phyloP scores from a whole-genome alignment of 2,797 vertebrate species.

The Rhadinocentrus ornatus region DNA sequence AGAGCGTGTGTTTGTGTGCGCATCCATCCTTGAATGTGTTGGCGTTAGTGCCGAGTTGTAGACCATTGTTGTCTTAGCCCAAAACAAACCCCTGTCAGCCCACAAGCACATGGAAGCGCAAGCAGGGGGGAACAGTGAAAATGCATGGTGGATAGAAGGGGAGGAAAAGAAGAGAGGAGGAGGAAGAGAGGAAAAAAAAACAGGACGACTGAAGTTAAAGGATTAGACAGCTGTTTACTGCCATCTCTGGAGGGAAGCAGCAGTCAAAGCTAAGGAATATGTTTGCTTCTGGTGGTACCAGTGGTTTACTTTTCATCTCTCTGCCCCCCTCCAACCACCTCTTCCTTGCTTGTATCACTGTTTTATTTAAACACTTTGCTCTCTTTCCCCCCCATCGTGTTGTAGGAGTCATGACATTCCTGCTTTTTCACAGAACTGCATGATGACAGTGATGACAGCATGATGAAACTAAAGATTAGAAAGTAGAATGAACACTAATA shows the following conservation, averaged over 20 bases:
- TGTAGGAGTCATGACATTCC: not conserved
- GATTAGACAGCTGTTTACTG: conserved; percentile 75
- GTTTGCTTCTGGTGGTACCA: conserved; percentile 64
- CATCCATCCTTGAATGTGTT: conserved; percentile 43
- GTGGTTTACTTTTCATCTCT: conserved; percentile 64
- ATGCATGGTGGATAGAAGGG: conserved; percentile 19
- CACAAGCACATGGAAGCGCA: conserved; percentile 23
- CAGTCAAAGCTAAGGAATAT: conserved; percentile 66
- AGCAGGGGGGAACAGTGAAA: conserved; percentile 20
- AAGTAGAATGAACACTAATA: not conserved
- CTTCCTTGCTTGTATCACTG: not conserved
- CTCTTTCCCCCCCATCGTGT: not conserved
- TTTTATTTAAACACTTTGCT: conserved; percentile 1
- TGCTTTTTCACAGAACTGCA: not conserved
- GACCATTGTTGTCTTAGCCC: conserved; percentile 54
- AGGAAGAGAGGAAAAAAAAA: conserved; percentile 15
- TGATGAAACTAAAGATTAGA: not conserved
- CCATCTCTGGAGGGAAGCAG: conserved; percentile 66
- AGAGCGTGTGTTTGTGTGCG: conserved; percentile 11
- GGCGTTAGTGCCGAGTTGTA: conserved; percentile 51
- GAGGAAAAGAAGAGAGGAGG: conserved; percentile 1
- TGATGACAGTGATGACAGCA: too few species aligned
- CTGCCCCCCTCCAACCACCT: not conserved
- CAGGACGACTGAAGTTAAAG: conserved; percentile 42
- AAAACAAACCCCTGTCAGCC: conserved; percentile 58